Conservation (phyloP, 2,888 invertebrate species). For the Cerceris ruficornis region DNA sequence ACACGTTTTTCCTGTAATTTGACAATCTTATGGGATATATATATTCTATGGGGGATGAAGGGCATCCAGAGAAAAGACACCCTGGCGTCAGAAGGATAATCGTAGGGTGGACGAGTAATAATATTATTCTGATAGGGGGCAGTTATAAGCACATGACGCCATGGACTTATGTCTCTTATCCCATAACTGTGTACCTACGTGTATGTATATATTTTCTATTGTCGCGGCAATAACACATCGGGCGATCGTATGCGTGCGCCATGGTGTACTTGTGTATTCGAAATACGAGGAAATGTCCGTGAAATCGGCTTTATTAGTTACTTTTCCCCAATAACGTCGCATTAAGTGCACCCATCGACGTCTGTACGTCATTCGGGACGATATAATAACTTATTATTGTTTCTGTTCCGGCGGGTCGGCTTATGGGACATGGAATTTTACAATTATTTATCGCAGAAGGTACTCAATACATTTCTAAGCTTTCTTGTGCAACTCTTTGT, state of each 20-base stretch:
- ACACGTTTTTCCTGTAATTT: slow-evolving; percentile 51
- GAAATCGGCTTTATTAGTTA: slow-evolving; percentile 80
- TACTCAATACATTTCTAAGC: too few species aligned
- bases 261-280: slow-evolving; percentile 65
- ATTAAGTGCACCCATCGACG: slow-evolving; percentile 60
- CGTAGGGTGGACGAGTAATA: slow-evolving; percentile 71
- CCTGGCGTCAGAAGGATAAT: slow-evolving; percentile 43
- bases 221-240: slow-evolving; percentile 41
- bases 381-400: slow-evolving; percentile 38
- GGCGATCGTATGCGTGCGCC: slow-evolving; percentile 45
- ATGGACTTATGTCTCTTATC: slow-evolving; percentile 75
- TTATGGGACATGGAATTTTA: too few species aligned
- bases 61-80: slow-evolving; percentile 34
- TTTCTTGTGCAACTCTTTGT: too few species aligned
- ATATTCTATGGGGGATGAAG: slow-evolving; percentile 16
- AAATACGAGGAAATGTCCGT: slow-evolving; percentile 75
- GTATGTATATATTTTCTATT: slow-evolving; percentile 58
- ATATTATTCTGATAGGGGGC: slow-evolving; percentile 78
- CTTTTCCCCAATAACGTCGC: slow-evolving; percentile 54
- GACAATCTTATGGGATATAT: slow-evolving; percentile 50
- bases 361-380: slow-evolving; percentile 30
- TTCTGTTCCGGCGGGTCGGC: neutral
- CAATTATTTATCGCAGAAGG: too few species aligned
- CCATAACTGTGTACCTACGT: slow-evolving; percentile 65
- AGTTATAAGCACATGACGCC: slow-evolving; percentile 81